These are phyloP conservation scores for Trachelus iudaicus DNA, from an alignment of 2,888 invertebrate species.

Conservation along the genomic window DNA sequence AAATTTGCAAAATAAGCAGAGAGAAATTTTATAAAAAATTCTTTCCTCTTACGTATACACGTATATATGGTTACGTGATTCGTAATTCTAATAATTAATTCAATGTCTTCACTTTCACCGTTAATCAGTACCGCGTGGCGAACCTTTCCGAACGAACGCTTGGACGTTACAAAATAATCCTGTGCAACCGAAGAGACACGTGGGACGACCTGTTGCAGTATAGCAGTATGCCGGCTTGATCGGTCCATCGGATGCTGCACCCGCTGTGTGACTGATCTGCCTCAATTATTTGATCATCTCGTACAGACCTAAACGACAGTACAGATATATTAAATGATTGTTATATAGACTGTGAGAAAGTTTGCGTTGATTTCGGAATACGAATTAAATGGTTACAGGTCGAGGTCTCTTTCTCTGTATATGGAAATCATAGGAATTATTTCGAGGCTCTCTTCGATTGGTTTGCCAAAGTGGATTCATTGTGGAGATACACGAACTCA, in stretches of 20 bases:
- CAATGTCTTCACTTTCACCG: background rate
- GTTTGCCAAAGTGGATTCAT: background rate
- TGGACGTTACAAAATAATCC: background rate
- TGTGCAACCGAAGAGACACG: conserved; percentile 21
- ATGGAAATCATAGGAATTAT: background rate
- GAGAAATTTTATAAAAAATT: background rate
- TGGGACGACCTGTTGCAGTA: conserved; percentile 26
- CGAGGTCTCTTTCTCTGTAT: background rate
- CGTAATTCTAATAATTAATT: background rate
- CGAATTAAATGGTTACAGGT: background rate
- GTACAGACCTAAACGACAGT: background rate
- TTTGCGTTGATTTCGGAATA: background rate
- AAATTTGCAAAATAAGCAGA: background rate
- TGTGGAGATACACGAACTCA: background rate
- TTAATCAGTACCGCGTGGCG: background rate
- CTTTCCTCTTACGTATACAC: background rate
- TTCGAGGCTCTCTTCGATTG: background rate
- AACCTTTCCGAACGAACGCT: background rate
- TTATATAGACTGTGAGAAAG: background rate
- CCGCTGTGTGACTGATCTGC: conserved; percentile 33
- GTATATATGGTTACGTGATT: background rate
- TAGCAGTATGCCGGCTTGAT: background rate
- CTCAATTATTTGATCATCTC: conserved; percentile 24
- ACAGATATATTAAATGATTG: background rate
- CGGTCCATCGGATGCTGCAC: conserved; percentile 4